phyloP scores from a whole-genome alignment of 2,888 invertebrate species.

The Auanema sp. region DNA sequence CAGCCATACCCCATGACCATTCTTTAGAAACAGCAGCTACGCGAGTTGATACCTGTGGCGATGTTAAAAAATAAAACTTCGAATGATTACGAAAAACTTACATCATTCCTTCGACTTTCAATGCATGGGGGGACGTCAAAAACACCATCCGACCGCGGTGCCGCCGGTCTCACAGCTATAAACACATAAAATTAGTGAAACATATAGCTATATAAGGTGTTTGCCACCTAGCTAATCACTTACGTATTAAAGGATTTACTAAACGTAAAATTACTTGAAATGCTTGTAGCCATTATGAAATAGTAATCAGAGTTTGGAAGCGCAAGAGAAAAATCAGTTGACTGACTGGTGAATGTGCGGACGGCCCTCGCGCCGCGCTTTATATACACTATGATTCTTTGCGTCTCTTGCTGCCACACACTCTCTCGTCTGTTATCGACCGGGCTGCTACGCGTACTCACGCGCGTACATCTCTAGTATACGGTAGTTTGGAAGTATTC shows the following conservation, averaged over 20 bases:
- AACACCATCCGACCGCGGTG: constrained; percentile 45
- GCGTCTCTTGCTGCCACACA: constrained; percentile 7
- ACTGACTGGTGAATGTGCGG: neutral
- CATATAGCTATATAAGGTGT: too few species aligned
- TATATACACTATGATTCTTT: constrained; percentile 13
- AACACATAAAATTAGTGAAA: neutral
- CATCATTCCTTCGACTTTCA: constrained; percentile 12
- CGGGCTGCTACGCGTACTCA: constrained; percentile 2
- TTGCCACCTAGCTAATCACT: neutral
- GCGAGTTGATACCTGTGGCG: constrained; percentile 18
- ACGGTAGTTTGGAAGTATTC: too few species aligned
- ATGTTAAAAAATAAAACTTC: neutral
- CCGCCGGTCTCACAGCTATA: constrained; percentile 20
- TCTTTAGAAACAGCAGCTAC: constrained; percentile 34
- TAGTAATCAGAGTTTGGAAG: neutral
- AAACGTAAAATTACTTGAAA: constrained; percentile 1
- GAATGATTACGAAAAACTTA: constrained; percentile 8
- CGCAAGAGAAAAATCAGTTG: neutral
- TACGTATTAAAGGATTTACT: constrained; percentile 4
- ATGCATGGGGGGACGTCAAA: constrained; percentile 43
- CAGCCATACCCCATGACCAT: constrained; percentile 37
- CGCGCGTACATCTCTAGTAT: too few species aligned
- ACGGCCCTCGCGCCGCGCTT: constrained; percentile 15
- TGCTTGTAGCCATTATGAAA: neutral
- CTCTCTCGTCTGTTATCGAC: constrained; percentile 14